A percentile compares a stretch with the other conserved stretches of the same genome.
These are phyloP conservation scores for Chaetodon trifascialis DNA, from an alignment of 2,113 vertebrate genomes.

Conservation along the genomic window DNA sequence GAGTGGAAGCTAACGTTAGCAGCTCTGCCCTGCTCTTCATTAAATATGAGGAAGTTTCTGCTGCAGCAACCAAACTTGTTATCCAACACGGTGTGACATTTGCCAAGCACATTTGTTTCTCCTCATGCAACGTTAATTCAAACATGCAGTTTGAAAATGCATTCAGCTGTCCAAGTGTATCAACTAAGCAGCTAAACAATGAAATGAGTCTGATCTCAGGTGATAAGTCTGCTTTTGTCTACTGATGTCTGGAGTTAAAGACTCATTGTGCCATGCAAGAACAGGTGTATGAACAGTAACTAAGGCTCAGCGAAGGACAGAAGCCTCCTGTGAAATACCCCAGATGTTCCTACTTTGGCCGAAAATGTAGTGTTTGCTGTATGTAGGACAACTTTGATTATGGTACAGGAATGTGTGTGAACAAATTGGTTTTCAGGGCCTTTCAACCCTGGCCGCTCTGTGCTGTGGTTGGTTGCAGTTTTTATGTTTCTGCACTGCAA, in stretches of 20 bases:
- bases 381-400: background rate
- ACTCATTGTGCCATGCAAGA: background rate
- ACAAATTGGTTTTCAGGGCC: background rate
- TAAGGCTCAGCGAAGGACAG: background rate
- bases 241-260: background rate
- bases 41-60: background rate
- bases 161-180: background rate
- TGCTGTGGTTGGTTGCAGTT: background rate
- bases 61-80: background rate
- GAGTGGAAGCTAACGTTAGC: background rate
- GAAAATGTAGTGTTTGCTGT: background rate
- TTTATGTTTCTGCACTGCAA: constrained; percentile 12
- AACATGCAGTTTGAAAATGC: background rate
- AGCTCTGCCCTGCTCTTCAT: background rate
- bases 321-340: background rate
- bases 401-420: background rate
- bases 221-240: background rate
- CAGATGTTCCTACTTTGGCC: background rate
- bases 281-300: background rate
- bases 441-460: background rate
- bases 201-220: background rate
- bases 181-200: background rate
- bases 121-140: background rate
- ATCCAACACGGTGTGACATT: background rate
- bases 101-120: background rate